Conservation (phyloP, 2,113 vertebrate genomes). For the Solea solea region DNA sequence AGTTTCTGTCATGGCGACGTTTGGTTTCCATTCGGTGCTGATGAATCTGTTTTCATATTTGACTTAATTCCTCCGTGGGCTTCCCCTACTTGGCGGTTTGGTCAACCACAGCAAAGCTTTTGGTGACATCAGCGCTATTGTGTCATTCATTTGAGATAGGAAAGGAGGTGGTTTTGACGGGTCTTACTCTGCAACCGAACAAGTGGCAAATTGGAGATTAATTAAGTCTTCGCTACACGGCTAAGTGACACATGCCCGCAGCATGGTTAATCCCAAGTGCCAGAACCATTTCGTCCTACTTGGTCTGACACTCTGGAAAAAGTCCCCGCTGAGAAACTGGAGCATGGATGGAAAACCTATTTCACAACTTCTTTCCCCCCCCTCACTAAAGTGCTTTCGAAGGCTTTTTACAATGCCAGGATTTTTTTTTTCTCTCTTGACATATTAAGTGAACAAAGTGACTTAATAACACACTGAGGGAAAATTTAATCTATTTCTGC, state of each 20-base stretch:
- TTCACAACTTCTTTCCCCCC: conserved; percentile 43
- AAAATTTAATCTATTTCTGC: conserved; percentile 35
- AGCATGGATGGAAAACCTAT: conserved; percentile 72
- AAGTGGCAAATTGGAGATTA: conserved; percentile 47
- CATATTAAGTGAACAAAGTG: conserved; percentile 57
- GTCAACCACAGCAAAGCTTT: conserved; percentile 52
- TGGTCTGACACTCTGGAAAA: conserved; percentile 48
- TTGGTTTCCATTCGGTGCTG: conserved; percentile 29
- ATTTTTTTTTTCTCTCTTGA: conserved; percentile 33
- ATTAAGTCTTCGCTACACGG: conserved; percentile 34
- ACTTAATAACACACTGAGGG: conserved; percentile 60
- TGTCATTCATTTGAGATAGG: conserved; percentile 33
- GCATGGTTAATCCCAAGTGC: conserved; percentile 17
- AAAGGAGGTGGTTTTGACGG: conserved; percentile 30
- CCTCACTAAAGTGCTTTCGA: conserved; percentile 39
- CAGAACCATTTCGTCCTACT: conserved; percentile 37
- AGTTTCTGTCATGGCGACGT: conserved; percentile 2
- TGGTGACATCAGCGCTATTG: conserved; percentile 51
- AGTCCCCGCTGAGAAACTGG: conserved; percentile 55
- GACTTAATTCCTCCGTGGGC: conserved; percentile 41
- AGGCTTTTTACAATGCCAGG: conserved; percentile 58
- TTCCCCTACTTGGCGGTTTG: conserved; percentile 51
- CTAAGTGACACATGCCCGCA: conserved; percentile 42
- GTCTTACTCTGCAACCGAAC: conserved; percentile 42
- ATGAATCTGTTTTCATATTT: conserved; percentile 52